Conservation (phyloP, 2,888 invertebrate species). For the Xylocampa areola region DNA sequence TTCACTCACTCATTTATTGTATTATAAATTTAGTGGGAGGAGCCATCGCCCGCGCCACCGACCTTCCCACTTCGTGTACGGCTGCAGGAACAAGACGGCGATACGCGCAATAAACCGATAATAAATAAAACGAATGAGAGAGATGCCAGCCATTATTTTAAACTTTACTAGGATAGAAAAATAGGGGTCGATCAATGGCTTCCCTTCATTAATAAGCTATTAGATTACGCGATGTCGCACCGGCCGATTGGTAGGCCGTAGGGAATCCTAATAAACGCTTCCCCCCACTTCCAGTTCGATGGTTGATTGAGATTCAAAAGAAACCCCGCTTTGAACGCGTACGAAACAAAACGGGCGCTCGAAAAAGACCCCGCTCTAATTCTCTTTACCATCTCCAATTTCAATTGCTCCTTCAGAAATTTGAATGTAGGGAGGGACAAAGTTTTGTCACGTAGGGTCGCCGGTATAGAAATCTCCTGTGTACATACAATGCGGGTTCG, state of each 20-base stretch:
- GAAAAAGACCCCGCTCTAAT: slow-evolving; percentile 88
- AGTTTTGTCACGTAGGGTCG: slow-evolving; percentile 89
- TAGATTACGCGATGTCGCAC: slow-evolving; percentile 87
- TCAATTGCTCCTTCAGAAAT: slow-evolving; percentile 90
- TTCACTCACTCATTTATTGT: slow-evolving; percentile 86
- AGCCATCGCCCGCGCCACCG: slow-evolving; percentile 75
- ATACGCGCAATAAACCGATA: slow-evolving; percentile 73
- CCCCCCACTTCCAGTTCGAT: slow-evolving; percentile 88
- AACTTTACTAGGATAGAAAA: slow-evolving; percentile 86
- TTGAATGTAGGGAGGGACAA: slow-evolving; percentile 89
- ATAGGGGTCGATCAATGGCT: slow-evolving; percentile 84
- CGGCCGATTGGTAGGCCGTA: slow-evolving; percentile 87
- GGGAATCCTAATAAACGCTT: slow-evolving; percentile 88
- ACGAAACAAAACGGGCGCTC: slow-evolving; percentile 87
- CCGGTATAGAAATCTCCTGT: slow-evolving; percentile 79
- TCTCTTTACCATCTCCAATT: slow-evolving; percentile 90
- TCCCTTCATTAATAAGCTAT: slow-evolving; percentile 90
- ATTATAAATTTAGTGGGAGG: slow-evolving; percentile 89
- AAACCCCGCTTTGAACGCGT: slow-evolving; percentile 86
- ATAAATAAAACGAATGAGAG: slow-evolving; percentile 72
- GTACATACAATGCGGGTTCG: slow-evolving; percentile 87
- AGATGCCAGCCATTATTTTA: slow-evolving; percentile 81
- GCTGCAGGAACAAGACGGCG: slow-evolving; percentile 81
- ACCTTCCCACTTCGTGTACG: slow-evolving; percentile 81
- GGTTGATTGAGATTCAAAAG: slow-evolving; percentile 89